Percentiles rank a stretch among this genome's conserved stretches.
phyloP scores from a whole-genome alignment of 2,888 invertebrate genomes.

The Nomada flava region DNA sequence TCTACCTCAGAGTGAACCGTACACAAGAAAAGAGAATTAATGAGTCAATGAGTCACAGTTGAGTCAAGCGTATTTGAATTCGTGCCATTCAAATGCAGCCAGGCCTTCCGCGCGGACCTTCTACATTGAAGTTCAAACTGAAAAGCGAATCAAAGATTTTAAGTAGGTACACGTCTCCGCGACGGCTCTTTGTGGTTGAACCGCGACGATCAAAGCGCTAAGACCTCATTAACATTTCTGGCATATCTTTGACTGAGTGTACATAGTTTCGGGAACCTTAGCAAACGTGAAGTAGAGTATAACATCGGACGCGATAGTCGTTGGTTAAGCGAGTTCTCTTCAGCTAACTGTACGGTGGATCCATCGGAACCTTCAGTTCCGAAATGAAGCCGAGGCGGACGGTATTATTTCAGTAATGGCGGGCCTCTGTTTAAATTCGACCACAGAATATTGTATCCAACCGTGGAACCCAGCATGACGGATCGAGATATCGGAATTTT shows the following conservation, averaged over 20 bases:
- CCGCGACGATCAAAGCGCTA: constrained; percentile 25
- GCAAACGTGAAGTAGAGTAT: constrained; percentile 1
- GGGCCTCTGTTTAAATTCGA: constrained; percentile 36
- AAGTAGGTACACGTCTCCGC: background rate
- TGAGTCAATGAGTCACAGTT: no score
- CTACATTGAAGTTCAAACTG: background rate
- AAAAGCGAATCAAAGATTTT: constrained; percentile 24
- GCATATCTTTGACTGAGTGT: background rate
- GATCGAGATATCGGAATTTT: background rate
- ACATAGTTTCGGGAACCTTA: constrained; percentile 9
- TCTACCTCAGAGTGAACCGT: no score
- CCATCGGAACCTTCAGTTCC: background rate
- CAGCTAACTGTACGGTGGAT: background rate
- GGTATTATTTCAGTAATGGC: constrained; percentile 31
- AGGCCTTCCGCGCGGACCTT: background rate
- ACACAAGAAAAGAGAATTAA: no score
- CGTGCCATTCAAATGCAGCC: background rate
- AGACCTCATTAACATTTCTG: constrained; percentile 36
- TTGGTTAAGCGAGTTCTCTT: background rate
- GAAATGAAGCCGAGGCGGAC: constrained; percentile 9
- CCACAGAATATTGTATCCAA: constrained; percentile 25
- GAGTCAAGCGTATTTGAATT: background rate
- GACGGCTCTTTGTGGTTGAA: background rate
- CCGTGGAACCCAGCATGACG: background rate
- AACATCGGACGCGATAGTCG: background rate